Percentiles rank a stretch among this genome's conserved stretches.
These are phyloP conservation scores for Rhinolophus sinicus DNA, from an alignment of 2,113 vertebrate genomes.

Conservation along the genomic window DNA sequence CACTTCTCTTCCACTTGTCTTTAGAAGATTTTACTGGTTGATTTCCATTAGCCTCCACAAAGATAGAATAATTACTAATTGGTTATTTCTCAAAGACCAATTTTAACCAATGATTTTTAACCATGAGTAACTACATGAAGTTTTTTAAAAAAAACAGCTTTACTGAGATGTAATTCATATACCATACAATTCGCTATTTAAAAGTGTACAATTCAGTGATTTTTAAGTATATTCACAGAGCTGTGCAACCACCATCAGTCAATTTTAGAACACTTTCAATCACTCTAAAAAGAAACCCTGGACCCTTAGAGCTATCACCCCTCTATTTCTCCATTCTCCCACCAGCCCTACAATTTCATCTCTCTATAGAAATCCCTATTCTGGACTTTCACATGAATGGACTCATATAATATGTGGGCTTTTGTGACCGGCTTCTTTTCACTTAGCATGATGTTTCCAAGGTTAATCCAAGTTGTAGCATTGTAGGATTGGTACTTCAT, in stretches of 20 bases:
- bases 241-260: not conserved
- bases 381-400: not conserved
- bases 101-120: conserved; percentile 24
- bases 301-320: not conserved
- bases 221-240: conserved; percentile 29
- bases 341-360: not conserved
- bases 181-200: not conserved
- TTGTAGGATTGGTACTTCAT: not conserved
- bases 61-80: conserved; percentile 53
- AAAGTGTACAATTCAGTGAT: not conserved
- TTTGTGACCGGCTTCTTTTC: conserved; percentile 12
- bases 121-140: not conserved
- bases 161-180: conserved; percentile 39
- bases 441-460: conserved; percentile 28
- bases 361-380: conserved; percentile 28
- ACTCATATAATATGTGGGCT: not conserved
- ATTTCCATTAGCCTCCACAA: conserved; percentile 70
- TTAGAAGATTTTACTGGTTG: conserved; percentile 60
- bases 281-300: not conserved
- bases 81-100: conserved; percentile 58
- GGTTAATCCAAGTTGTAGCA: conserved; percentile 18
- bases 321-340: not conserved
- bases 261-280: conserved; percentile 44
- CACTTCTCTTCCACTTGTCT: conserved; percentile 71
- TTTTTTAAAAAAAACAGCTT: conserved; percentile 20